Percentiles rank a stretch among this genome's conserved stretches.
Evolutionary conservation across 2,888 invertebrate genomes (phyloP).

Genomic region (Sympetrum striolatum): DNA sequence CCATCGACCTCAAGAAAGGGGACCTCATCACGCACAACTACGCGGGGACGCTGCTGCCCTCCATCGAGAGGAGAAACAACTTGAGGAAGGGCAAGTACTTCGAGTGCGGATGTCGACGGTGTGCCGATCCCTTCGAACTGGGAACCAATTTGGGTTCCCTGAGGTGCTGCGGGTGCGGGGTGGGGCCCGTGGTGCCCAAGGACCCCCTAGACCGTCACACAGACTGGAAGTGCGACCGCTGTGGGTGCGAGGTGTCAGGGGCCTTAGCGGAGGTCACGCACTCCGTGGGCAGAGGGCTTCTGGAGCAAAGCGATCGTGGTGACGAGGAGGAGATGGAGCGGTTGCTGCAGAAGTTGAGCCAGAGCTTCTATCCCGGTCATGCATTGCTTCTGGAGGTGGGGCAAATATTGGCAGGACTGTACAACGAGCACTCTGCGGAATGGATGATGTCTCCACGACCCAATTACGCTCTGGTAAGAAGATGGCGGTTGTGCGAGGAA

Average conservation of each 20-base stretch:
- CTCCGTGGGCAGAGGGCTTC: background rate
- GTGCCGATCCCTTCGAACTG: conserved; percentile 49
- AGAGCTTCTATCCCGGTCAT: conserved; percentile 4
- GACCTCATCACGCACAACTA: conserved; percentile 21
- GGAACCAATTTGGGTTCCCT: conserved; percentile 51
- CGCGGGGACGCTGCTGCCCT: background rate
- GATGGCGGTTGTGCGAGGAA: conserved; percentile 1
- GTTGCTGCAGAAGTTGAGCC: background rate
- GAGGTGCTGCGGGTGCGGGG: conserved; percentile 49
- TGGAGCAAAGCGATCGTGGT: background rate
- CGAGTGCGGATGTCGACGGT: conserved; percentile 49
- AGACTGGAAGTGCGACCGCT: background rate
- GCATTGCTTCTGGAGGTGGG: conserved; percentile 13
- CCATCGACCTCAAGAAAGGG: background rate
- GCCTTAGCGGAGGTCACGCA: background rate
- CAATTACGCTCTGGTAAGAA: background rate
- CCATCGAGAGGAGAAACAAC: background rate
- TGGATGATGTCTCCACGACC: background rate
- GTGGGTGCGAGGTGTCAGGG: background rate
- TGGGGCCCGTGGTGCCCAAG: conserved; percentile 46
- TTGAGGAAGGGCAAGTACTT: conserved; percentile 49
- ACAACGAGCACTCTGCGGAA: background rate
- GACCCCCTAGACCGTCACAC: background rate
- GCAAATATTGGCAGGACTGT: background rate
- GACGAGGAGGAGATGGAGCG: background rate